Conservation (phyloP, 1,140 invertebrate genomes). For the Nixonia krombeini region DNA sequence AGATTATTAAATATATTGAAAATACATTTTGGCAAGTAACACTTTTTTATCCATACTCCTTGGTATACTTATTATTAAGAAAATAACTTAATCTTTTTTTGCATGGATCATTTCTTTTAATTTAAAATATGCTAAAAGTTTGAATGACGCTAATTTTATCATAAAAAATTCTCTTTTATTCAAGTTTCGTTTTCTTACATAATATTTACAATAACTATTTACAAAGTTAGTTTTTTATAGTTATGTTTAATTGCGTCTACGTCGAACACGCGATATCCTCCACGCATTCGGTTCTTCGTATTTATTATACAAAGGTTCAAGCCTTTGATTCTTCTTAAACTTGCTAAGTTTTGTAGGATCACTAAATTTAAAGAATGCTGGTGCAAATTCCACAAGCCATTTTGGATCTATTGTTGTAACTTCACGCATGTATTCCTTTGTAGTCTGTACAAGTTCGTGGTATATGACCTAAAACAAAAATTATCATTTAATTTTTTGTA, state of each 20-base stretch:
- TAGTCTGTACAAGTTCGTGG: slow-evolving; percentile 98
- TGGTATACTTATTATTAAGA: too few species aligned
- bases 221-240: slow-evolving; percentile 1
- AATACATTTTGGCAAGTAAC: slow-evolving; percentile 40
- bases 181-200: too few species aligned
- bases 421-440: slow-evolving; percentile 99
- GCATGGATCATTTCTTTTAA: too few species aligned
- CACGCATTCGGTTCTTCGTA: slow-evolving; percentile 99
- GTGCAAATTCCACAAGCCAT: slow-evolving; percentile 99
- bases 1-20: slow-evolving; percentile 53
- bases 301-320: too few species aligned
- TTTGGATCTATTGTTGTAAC: slow-evolving; percentile 99
- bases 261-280: slow-evolving; percentile 95
- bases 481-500: too few species aligned
- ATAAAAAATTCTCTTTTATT: too few species aligned
- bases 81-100: too few species aligned
- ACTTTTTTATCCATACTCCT: neutral
- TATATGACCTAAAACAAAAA: slow-evolving; percentile 87
- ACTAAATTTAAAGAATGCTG: slow-evolving; percentile 99
- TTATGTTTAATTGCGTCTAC: slow-evolving; percentile 88
- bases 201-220: slow-evolving; percentile 7
- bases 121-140: too few species aligned
- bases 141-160: too few species aligned
- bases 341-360: slow-evolving; percentile 98
- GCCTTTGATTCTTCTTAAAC: too few species aligned